A percentile compares a stretch with the other conserved stretches of the same genome.
These are phyloP conservation scores for Eucera pruinosa DNA, from an alignment of 2,888 invertebrate genomes.

Conservation along the genomic window DNA sequence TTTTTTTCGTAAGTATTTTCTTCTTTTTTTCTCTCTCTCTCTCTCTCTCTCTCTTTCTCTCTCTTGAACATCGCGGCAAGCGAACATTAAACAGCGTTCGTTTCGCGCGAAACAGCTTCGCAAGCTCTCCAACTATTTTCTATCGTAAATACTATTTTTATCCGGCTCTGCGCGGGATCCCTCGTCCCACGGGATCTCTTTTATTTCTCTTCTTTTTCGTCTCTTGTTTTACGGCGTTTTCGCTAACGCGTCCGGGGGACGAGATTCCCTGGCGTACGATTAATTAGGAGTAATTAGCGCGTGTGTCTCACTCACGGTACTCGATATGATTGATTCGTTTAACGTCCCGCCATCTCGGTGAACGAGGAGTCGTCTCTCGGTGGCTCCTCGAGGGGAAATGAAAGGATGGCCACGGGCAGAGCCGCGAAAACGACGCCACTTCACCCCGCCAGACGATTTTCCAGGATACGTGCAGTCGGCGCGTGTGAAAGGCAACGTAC, in stretches of 20 bases:
- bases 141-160: slow-evolving; percentile 60
- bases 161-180: slow-evolving; percentile 44
- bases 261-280: slow-evolving; percentile 35
- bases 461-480: slow-evolving; percentile 54
- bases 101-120: slow-evolving; percentile 44
- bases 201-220: not conserved
- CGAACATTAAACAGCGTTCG: slow-evolving; percentile 50
- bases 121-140: slow-evolving; percentile 59
- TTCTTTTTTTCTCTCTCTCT: too few species aligned
- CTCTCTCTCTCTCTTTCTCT: too few species aligned
- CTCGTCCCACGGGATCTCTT: slow-evolving; percentile 21
- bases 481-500: slow-evolving; percentile 70
- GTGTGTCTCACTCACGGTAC: slow-evolving; percentile 61
- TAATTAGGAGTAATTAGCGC: slow-evolving; percentile 58
- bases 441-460: slow-evolving; percentile 42
- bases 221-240: too few species aligned
- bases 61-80: slow-evolving; percentile 40
- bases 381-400: slow-evolving; percentile 25
- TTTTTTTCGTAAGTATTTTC: too few species aligned
- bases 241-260: slow-evolving; percentile 4
- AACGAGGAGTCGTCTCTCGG: slow-evolving; percentile 43
- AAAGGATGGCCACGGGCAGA: slow-evolving; percentile 28
- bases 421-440: slow-evolving; percentile 31
- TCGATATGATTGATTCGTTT: slow-evolving; percentile 72
- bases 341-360: slow-evolving; percentile 38